Evolutionary conservation across 2,888 invertebrate species (phyloP).

Genomic region (Tinea semifulvella): DNA sequence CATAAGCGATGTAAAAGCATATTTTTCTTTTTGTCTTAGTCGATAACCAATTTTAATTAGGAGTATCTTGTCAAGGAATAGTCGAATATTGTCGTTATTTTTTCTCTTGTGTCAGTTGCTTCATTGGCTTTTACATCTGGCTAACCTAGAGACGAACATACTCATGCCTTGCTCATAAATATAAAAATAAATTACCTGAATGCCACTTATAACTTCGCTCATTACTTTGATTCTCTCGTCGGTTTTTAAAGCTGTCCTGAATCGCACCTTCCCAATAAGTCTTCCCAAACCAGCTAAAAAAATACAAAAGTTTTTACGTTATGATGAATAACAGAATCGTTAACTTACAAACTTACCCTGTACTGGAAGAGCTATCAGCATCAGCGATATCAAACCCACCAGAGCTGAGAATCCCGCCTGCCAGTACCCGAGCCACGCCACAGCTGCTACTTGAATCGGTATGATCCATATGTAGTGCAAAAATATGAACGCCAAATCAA

Average conservation of each 20-base stretch:
- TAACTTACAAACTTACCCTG: conserved; percentile 75
- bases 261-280: conserved; percentile 68
- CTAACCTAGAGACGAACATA: too few relatives aligned
- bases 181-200: conserved; percentile 84
- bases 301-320: neutral
- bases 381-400: conserved; percentile 72
- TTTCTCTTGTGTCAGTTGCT: too few relatives aligned
- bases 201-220: conserved; percentile 93
- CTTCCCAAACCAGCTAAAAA: conserved; percentile 62
- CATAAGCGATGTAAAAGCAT: too few relatives aligned
- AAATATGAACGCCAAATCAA: conserved; percentile 79
- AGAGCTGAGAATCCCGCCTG: conserved; percentile 73
- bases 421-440: conserved; percentile 73
- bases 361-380: conserved; percentile 77
- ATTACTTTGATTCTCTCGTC: conserved; percentile 90
- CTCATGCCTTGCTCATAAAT: neutral
- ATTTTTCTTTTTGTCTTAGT: too few relatives aligned
- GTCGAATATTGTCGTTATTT: too few relatives aligned
- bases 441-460: conserved; percentile 70
- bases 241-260: conserved; percentile 82
- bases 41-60: neutral
- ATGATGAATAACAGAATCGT: too few relatives aligned
- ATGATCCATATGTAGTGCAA: conserved; percentile 86
- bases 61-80: neutral
- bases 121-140: too few relatives aligned